Evolutionary conservation across 1,140 invertebrate genomes (phyloP).

Genomic region (Cydia fagiglandana): DNA sequence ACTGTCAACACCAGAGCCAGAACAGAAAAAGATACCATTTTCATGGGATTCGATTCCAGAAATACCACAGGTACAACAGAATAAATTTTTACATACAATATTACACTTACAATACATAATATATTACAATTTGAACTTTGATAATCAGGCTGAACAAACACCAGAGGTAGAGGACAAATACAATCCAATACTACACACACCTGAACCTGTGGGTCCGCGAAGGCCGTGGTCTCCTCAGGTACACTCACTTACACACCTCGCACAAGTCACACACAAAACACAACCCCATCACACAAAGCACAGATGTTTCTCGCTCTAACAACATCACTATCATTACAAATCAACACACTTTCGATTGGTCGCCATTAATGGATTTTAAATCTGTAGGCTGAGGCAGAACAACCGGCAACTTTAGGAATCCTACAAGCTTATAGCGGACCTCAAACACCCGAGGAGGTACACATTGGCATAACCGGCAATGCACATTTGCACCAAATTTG

Average conservation of each 20-base stretch:
- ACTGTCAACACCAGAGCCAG: constrained; percentile 51
- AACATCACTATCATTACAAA: constrained; percentile 28
- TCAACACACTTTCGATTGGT: constrained; percentile 52
- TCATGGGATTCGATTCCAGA: constrained; percentile 72
- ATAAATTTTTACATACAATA: constrained; percentile 35
- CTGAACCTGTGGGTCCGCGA: constrained; percentile 60
- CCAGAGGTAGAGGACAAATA: constrained; percentile 69
- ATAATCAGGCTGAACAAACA: constrained; percentile 69
- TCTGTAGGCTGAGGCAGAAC: constrained; percentile 69
- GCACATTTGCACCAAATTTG: constrained; percentile 50
- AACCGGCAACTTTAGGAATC: constrained; percentile 60
- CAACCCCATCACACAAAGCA: constrained; percentile 32
- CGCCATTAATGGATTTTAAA: constrained; percentile 66
- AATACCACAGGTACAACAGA: constrained; percentile 69
- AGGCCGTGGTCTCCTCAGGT: constrained; percentile 66
- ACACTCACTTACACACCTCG: constrained; percentile 42
- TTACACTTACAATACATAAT: neutral
- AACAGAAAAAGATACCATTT: constrained; percentile 61
- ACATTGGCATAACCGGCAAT: constrained; percentile 50
- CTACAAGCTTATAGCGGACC: constrained; percentile 62
- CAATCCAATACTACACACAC: constrained; percentile 66
- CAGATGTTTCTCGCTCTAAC: constrained; percentile 30
- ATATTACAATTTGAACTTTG: constrained; percentile 34
- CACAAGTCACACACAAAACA: constrained; percentile 37
- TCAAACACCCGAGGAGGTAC: constrained; percentile 65